Evolutionary conservation across 2,113 vertebrate species (phyloP).

Genomic region (Phrynosoma blainvillii): DNA sequence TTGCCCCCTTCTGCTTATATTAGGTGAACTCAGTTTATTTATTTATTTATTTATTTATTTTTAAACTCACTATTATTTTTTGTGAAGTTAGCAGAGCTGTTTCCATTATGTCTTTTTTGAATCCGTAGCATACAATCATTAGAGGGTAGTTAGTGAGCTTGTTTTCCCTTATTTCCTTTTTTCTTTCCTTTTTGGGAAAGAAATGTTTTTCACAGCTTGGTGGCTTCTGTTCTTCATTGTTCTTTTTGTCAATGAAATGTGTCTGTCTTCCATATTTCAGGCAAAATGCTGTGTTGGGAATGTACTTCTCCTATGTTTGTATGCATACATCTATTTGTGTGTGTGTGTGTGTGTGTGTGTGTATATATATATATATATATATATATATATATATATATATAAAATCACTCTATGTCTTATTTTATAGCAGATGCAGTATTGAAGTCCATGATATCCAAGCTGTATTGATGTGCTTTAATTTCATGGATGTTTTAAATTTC

Average conservation of each 20-base stretch:
- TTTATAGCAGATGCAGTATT: not conserved
- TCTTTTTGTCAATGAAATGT: not conserved
- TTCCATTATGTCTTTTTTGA: not conserved
- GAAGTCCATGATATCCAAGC: not conserved
- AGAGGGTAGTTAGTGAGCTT: not conserved
- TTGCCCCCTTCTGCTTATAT: not conserved
- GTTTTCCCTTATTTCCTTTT: not conserved
- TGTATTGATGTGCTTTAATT: slow-evolving; percentile 1
- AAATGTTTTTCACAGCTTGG: not conserved
- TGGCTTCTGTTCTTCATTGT: not conserved
- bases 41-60: not conserved
- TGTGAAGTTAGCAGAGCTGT: not conserved
- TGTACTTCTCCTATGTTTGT: not conserved
- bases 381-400: not conserved
- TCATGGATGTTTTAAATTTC: not conserved
- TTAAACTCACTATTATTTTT: not conserved
- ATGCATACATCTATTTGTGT: not conserved
- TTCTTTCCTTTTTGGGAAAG: not conserved
- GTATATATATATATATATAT: too few species aligned
- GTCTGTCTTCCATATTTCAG: not conserved
- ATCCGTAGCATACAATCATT: not conserved
- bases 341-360: not conserved
- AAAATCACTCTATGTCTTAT: not conserved
- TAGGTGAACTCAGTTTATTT: not conserved
- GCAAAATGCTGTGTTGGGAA: not conserved